Conservation (phyloP, 2,113 vertebrate species). For the Puma concolor region DNA sequence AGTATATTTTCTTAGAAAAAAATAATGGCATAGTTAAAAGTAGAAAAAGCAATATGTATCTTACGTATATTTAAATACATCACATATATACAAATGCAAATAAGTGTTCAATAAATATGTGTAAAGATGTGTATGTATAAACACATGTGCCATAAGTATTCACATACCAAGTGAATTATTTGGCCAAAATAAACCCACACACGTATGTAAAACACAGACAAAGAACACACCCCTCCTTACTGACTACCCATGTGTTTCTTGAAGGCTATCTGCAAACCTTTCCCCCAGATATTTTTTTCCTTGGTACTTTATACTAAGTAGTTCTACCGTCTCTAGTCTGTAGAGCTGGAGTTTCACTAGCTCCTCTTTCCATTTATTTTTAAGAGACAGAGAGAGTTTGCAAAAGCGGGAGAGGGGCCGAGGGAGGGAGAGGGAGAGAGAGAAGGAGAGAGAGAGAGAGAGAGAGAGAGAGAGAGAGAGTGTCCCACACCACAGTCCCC, state of each 20-base stretch:
- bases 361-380: neutral
- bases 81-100: neutral
- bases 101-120: neutral
- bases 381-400: too few relatives aligned
- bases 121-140: neutral
- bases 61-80: neutral
- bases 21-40: neutral
- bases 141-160: neutral
- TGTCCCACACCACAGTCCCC: too few relatives aligned
- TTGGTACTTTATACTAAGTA: neutral
- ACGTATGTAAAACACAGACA: neutral
- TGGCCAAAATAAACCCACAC: neutral
- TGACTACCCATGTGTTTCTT: neutral
- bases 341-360: neutral
- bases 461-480: too few relatives aligned
- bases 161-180: neutral
- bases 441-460: too few relatives aligned
- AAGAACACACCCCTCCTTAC: neutral
- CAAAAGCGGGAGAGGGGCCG: too few relatives aligned
- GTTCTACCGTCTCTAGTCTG: neutral
- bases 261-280: neutral
- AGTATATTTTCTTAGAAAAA: neutral
- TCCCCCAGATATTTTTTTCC: neutral
- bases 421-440: too few relatives aligned
- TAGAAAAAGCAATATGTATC: neutral